phyloP scores from a whole-genome alignment of 2,113 vertebrate species.

The Phoxinus phoxinus region DNA sequence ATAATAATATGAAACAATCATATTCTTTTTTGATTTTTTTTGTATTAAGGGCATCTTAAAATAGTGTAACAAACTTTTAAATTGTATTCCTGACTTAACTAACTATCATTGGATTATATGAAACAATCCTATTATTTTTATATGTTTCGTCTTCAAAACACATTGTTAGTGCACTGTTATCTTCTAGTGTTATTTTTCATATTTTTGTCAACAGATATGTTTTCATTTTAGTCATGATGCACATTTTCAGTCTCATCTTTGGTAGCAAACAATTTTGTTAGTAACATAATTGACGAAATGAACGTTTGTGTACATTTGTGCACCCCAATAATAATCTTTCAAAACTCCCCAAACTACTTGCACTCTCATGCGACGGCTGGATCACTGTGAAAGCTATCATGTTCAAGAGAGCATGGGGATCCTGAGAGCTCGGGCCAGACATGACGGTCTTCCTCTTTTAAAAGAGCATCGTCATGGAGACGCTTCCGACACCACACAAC shows the following conservation, averaged over 20 bases:
- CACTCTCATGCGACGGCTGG: neutral
- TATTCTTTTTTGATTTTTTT: neutral
- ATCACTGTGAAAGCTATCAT: conserved; percentile 59
- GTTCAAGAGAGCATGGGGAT: conserved; percentile 51
- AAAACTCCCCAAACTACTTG: neutral
- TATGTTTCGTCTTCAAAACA: neutral
- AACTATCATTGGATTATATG: neutral
- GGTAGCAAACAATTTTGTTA: neutral
- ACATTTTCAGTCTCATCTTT: too few species aligned
- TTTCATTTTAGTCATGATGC: too few species aligned
- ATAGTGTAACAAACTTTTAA: too few species aligned
- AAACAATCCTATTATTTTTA: neutral
- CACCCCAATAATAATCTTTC: neutral
- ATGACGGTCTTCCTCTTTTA: conserved; percentile 44
- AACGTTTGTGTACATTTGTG: neutral
- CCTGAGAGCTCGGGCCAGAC: conserved; percentile 22
- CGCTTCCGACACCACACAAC: conserved; percentile 41
- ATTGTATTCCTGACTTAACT: neutral
- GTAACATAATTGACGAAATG: neutral
- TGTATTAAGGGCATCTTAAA: too few species aligned
- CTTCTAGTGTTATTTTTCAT: neutral
- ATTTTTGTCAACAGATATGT: too few species aligned
- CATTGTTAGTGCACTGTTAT: neutral
- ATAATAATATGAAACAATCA: neutral
- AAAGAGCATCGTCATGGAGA: conserved; percentile 56